Percentiles rank a stretch among this genome's conserved stretches.
These are phyloP conservation scores for Tupaia tana DNA, from an alignment of 2,113 vertebrate genomes.

Conservation along the genomic window DNA sequence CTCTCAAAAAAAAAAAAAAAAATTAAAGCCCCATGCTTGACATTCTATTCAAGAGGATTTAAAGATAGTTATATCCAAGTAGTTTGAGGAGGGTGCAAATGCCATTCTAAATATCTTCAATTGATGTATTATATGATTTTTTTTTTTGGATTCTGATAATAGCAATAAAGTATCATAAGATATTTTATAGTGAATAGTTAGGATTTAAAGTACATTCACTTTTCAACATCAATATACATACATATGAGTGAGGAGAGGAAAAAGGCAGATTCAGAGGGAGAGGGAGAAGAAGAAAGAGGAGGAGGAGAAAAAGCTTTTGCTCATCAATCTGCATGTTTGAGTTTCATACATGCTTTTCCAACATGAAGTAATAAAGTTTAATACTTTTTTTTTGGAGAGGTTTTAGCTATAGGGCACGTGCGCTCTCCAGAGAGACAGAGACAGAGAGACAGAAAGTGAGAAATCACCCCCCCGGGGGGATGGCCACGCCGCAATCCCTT, in stretches of 20 bases:
- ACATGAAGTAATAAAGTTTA: neutral
- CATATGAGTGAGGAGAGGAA: neutral
- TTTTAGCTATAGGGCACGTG: too few species aligned
- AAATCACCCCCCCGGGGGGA: too few species aligned
- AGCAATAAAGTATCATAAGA: neutral
- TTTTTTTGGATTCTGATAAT: conserved; percentile 33
- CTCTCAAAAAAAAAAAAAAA: too few species aligned
- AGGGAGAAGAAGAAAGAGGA: neutral
- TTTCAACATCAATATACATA: neutral
- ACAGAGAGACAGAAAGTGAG: too few species aligned
- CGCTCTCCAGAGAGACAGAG: too few species aligned
- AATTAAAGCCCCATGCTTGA: too few species aligned
- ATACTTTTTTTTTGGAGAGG: too few species aligned
- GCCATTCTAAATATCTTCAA: neutral
- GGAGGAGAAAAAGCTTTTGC: neutral
- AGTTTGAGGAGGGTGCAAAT: neutral
- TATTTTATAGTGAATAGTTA: neutral
- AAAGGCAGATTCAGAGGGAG: neutral
- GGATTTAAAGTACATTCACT: neutral
- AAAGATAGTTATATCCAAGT: neutral
- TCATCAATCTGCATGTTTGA: neutral
- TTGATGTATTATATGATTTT: neutral
- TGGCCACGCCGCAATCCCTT: too few species aligned
- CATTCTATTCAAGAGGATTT: neutral
- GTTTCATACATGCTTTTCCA: neutral